Percentiles rank a stretch among this genome's conserved stretches.
Evolutionary conservation across 2,797 vertebrate genomes (phyloP).

Genomic region (Clarias pachynema): DNA sequence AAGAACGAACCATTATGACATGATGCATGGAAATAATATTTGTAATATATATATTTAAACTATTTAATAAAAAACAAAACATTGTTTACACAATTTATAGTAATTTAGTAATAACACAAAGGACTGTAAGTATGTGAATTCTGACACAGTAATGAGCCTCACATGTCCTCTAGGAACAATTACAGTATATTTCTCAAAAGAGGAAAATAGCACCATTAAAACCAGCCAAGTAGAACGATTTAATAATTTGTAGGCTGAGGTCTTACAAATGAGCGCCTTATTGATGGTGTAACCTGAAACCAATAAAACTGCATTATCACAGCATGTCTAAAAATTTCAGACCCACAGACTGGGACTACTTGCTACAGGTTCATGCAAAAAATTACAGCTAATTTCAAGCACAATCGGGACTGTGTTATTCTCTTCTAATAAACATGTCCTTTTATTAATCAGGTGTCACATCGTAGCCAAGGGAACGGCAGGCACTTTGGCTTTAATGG

Average conservation of each 20-base stretch:
- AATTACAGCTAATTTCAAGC: background rate
- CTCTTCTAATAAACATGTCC: slow-evolving; percentile 48
- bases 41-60: background rate
- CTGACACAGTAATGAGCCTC: background rate
- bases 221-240: background rate
- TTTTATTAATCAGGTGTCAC: slow-evolving; percentile 42
- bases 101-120: background rate
- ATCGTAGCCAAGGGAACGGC: slow-evolving; percentile 26
- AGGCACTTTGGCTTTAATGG: background rate
- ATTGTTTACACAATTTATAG: background rate
- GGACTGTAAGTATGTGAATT: background rate
- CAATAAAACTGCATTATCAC: background rate
- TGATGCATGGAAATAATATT: background rate
- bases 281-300: background rate
- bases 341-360: background rate
- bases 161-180: background rate
- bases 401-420: background rate
- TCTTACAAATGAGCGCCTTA: slow-evolving; percentile 25
- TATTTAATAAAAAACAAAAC: background rate
- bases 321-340: background rate
- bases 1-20: background rate
- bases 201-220: background rate
- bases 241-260: background rate
- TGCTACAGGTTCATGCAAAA: background rate
- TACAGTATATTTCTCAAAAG: background rate